phyloP scores from a whole-genome alignment of 1,140 invertebrate genomes.

The Diabrotica virgifera region DNA sequence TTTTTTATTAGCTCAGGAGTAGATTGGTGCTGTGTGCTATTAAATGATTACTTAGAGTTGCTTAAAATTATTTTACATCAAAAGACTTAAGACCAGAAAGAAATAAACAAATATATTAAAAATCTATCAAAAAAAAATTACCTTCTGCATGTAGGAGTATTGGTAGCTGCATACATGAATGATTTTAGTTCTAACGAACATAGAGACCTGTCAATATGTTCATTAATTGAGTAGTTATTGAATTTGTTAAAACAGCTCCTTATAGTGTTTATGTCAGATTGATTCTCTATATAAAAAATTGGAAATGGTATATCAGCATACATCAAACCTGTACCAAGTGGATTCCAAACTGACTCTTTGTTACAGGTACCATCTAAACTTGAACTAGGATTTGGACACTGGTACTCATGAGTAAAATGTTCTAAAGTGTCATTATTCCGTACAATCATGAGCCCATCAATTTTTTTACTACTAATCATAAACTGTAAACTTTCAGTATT shows the following conservation, averaged over 20 bases:
- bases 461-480: conserved; percentile 51
- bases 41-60: too few species aligned
- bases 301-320: conserved; percentile 79
- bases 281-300: conserved; percentile 71
- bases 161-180: conserved; percentile 85
- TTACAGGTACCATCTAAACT: conserved; percentile 52
- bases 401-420: conserved; percentile 68
- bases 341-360: conserved; percentile 70
- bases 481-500: conserved; percentile 53
- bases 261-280: conserved; percentile 59
- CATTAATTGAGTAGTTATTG: conserved; percentile 56
- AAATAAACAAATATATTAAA: too few species aligned
- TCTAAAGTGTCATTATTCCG: conserved; percentile 49
- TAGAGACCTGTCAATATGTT: conserved; percentile 66
- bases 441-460: conserved; percentile 58
- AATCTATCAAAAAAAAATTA: conserved; percentile 18
- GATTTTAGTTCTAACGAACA: conserved; percentile 83
- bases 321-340: conserved; percentile 67
- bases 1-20: too few species aligned
- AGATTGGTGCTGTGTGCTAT: too few species aligned
- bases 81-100: too few species aligned
- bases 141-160: conserved; percentile 78
- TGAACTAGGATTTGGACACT: conserved; percentile 80
- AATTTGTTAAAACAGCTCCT: conserved; percentile 57
- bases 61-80: too few species aligned